These are phyloP conservation scores for Pseudopodoces humilis DNA, from an alignment of 2,113 vertebrate genomes.

Conservation along the genomic window DNA sequence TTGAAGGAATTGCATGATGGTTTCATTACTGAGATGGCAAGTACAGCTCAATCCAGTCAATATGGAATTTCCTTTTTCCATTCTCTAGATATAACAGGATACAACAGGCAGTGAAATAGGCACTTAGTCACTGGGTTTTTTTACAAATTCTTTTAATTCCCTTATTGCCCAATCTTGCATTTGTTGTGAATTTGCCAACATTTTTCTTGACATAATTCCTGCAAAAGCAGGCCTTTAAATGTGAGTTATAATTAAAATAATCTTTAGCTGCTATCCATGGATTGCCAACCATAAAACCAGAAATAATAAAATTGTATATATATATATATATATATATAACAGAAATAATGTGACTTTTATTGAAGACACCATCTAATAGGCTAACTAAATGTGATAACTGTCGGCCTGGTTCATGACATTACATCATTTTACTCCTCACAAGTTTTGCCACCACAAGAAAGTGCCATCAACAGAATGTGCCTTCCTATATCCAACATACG, in stretches of 20 bases:
- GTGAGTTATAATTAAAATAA: constrained; percentile 5
- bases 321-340: neutral
- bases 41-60: constrained; percentile 54
- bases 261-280: neutral
- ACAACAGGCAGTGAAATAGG: constrained; percentile 58
- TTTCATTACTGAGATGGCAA: constrained; percentile 66
- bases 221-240: constrained; percentile 22
- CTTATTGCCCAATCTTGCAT: constrained; percentile 52
- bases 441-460: neutral
- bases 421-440: neutral
- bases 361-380: neutral
- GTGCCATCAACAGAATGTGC: neutral
- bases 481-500: neutral
- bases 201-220: constrained; percentile 24
- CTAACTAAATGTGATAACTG: neutral
- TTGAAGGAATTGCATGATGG: constrained; percentile 52
- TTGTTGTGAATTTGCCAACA: constrained; percentile 14
- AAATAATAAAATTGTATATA: neutral
- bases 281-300: neutral
- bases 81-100: constrained; percentile 60
- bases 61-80: constrained; percentile 69
- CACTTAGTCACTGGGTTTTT: constrained; percentile 34
- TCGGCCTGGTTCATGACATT: neutral
- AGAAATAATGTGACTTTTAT: neutral
- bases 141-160: constrained; percentile 53